Evolutionary conservation across 2,888 invertebrate species (phyloP).

Genomic region (Crepidodera aurea): DNA sequence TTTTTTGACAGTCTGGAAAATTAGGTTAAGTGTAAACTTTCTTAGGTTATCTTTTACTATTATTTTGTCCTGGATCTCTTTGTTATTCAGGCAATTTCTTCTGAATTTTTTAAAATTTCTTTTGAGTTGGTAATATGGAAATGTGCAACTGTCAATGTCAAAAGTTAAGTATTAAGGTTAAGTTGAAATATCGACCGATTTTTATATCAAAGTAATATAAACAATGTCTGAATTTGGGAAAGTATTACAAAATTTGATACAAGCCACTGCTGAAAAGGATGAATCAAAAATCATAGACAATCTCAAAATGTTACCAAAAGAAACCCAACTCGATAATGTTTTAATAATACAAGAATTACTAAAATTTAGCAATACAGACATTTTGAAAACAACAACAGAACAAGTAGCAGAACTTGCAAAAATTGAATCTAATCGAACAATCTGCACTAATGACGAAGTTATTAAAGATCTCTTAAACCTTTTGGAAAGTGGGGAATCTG

Average conservation of each 20-base stretch:
- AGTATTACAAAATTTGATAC: constrained; percentile 27
- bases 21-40: neutral
- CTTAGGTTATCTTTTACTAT: neutral
- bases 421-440: constrained; percentile 76
- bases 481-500: constrained; percentile 66
- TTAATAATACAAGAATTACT: constrained; percentile 62
- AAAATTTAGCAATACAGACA: constrained; percentile 61
- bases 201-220: neutral
- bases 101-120: too few relatives aligned
- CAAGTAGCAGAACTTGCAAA: constrained; percentile 85
- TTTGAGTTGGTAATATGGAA: too few relatives aligned
- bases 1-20: neutral
- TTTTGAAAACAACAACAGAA: constrained; percentile 70
- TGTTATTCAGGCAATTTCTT: too few relatives aligned
- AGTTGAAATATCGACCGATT: constrained; percentile 10
- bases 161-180: too few relatives aligned
- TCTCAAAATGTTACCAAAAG: constrained; percentile 62
- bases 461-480: constrained; percentile 68
- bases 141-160: too few relatives aligned
- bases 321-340: constrained; percentile 63
- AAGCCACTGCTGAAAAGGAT: constrained; percentile 45
- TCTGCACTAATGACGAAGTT: constrained; percentile 70
- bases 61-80: neutral
- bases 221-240: constrained; percentile 4
- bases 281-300: constrained; percentile 62